Base-by-base conservation (phyloP, 2,888 invertebrate genomes). In the Beris chalybata region DNA sequence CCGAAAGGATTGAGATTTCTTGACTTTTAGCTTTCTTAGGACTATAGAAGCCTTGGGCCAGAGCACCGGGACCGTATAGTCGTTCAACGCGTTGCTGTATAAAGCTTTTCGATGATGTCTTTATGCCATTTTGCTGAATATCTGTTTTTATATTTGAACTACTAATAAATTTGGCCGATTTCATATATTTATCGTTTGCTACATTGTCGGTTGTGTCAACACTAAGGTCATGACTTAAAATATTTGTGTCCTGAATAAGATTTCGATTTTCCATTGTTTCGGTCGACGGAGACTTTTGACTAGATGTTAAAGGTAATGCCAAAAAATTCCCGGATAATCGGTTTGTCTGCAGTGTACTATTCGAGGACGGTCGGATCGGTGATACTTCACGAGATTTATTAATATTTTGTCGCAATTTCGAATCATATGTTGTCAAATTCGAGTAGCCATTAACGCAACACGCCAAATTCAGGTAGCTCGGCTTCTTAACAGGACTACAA, bases 361-460 rank as follows among this genome's bases (percentile, higher is more conserved):
- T 76, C 9, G 78, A 76, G 3, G 80, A 85, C 0, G 87, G 85
- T 56, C 89, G 82, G 72, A 88, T 88, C 0, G 89, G 89, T 0
- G 89, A 89, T 0, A 87, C 87, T 77, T 89, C 89, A 55, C 89
- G 81, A 47, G 90, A 90, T 73, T 86, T 89, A 72, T 86, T 87
- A 64, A 88, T 86, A 57, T 90, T 89, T 76, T 90, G 90, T 12
- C 91, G 83, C 45, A 89, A 81, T 76, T 90, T 89, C 0, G 92
- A 91, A 79, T 93, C 91, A 85, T 93, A 94, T 67, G 92, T 91
- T 5, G 91, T 93, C 66, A 92, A 84, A 73, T 91, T 91, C 5
- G 92, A 91, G 78, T 95, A 95, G 4, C 95, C 95, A 81, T 92
- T 93, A 61, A 95, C 92, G 22, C 93, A 93, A 78, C 94, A 93